Base-by-base conservation (phyloP, 2,888 invertebrate species). In the Eudemis profundana region DNA sequence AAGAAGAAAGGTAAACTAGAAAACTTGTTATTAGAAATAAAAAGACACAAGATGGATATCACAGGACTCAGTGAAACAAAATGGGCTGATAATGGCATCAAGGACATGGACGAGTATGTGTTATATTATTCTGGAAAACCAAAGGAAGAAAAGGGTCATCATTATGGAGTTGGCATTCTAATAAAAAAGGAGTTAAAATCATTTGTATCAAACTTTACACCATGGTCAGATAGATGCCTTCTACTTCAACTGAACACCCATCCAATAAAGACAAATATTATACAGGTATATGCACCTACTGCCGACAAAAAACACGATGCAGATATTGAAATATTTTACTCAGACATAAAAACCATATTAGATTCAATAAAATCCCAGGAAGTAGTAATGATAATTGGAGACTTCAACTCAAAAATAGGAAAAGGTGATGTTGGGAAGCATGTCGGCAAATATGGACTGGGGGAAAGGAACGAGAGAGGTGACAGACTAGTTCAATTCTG, bases 401-500 rank as follows among this genome's bases (percentile, higher is more conserved):
- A 36, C 10, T 2, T 36, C 2, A 36, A 36, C n/a, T 3, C 36
- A 2, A 36, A 61, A 53, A 44, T 19, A 3, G 46, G 17, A 2
- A n/a, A n/a, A n/a, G n/a, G n/a, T n/a, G n/a, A n/a, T n/a, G n/a
- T n/a, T n/a, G n/a, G n/a, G n/a, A n/a, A n/a, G n/a, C n/a, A n/a
- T n/a, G n/a, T n/a, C n/a, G n/a, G n/a, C n/a, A n/a, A n/a, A n/a
- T n/a, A n/a, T n/a, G n/a, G n/a, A n/a, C 17, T 19, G n/a, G 51
- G 23, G 38, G 15, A 19, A 2, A 44, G 64, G 14, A 69, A 64
- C 15, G 53, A 59, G 2, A 47, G 59, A 46, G 61, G 67, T 1
- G 64, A 69, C 8, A 46, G 5, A 5, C 27, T 67, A 8, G 8
- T 67, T 1, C 51, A 69, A 47, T 69, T 69, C 42, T 69, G 69